Evolutionary conservation across 2,797 vertebrate species (phyloP).

Genomic region (Lagodon rhomboides): DNA sequence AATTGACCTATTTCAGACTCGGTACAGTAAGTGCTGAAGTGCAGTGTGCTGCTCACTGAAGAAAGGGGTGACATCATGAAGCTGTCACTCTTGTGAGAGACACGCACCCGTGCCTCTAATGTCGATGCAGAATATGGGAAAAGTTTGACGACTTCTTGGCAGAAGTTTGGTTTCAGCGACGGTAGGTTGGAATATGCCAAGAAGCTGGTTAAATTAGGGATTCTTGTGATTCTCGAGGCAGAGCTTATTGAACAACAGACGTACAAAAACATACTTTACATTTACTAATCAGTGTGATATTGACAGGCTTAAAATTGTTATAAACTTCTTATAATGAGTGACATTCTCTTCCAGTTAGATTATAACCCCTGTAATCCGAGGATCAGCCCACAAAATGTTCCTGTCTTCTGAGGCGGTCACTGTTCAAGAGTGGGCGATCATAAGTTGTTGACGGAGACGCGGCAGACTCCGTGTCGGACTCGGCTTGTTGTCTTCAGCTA

Average conservation of each 20-base stretch:
- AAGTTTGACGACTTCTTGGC: conserved; percentile 5
- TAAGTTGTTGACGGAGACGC: background rate
- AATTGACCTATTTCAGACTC: conserved; percentile 67
- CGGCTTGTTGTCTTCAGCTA: background rate
- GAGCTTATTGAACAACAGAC: background rate
- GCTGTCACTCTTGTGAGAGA: conserved; percentile 51
- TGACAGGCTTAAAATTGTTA: too few relatives aligned
- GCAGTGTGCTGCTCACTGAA: conserved; percentile 32
- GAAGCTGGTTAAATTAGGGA: background rate
- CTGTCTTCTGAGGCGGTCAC: background rate
- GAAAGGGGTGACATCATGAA: conserved; percentile 53
- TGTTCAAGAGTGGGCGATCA: background rate
- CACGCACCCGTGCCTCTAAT: conserved; percentile 36
- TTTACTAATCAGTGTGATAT: too few relatives aligned
- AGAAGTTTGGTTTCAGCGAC: conserved; percentile 1
- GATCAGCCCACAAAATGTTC: background rate
- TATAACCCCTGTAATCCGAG: background rate
- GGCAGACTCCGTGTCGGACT: background rate
- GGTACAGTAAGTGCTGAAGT: conserved; percentile 33
- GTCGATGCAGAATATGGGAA: conserved; percentile 39
- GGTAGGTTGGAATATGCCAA: background rate
- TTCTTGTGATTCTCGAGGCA: background rate
- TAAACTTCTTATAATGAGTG: background rate
- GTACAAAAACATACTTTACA: background rate
- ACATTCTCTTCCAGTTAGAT: background rate